Evolutionary conservation across 2,113 vertebrate genomes (phyloP), one percentile per base, ranked within the genome.

Genomic region (Ondatra zibethicus): DNA sequence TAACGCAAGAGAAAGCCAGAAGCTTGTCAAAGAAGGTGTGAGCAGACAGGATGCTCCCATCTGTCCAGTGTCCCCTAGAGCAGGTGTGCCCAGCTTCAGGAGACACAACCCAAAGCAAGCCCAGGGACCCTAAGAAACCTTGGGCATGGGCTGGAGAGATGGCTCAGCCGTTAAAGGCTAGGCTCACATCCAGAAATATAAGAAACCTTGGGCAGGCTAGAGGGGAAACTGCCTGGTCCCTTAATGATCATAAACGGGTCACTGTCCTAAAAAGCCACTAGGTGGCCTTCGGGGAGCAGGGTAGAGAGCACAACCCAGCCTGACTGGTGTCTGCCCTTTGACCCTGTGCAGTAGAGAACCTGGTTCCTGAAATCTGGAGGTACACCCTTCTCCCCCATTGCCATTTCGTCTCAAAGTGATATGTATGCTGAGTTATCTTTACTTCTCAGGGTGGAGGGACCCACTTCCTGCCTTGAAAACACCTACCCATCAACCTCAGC

Each of bases 71-170:
- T 25, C 31, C 45, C 52, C 78, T 9, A 17, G 31, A 19, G 47
- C 23, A 11, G 50, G 2, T 86, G 10, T 58, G 25, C 36, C n/a
- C 55, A 82, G 33, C n/a, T 33, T 6, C 42, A 25, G 50, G 42
- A 1, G 45, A 12, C 33, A 25, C 0, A 0, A 31, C 17, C 5
- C 66, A 27, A 0, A 39, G 33, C 4, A 17, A 72, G 66, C 36
- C 65, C 77, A 1, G 65, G 19, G 45, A 55, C 55, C 17, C n/a
- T 29, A 39, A 75, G 93, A 68, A 23, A 42, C n/a, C 21, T 77
- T 13, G 82, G 21, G 16, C 16, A 7, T n/a, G n/a, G 3, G n/a
- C 84, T 72, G 47, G 29, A 66, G 36, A n/a, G n/a, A n/a, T n/a
- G n/a, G n/a, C n/a, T n/a, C n/a, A n/a, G n/a, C n/a, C n/a, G n/a